Evolutionary conservation across 2,888 invertebrate species (phyloP).

Genomic region (Arctia plantaginis): DNA sequence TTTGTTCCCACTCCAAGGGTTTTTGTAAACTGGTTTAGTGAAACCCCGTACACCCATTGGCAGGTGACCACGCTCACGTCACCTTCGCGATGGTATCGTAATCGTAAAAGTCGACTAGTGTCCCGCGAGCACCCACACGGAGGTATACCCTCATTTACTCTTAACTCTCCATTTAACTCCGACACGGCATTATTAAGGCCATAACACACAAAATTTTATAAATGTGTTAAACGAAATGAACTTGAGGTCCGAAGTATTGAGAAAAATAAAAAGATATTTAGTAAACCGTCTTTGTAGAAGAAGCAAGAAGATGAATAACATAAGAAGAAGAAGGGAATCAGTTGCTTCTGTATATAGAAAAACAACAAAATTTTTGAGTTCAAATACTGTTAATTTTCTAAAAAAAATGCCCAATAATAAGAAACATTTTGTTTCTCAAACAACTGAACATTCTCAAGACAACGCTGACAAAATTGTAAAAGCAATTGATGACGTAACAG

Average conservation of each 20-base stretch:
- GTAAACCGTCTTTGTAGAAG: conserved; percentile 43
- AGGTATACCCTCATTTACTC: conserved; percentile 61
- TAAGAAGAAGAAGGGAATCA: conserved; percentile 75
- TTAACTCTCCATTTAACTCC: conserved; percentile 31
- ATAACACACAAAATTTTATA: conserved; percentile 45
- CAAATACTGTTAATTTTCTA: conserved; percentile 73
- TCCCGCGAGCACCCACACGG: conserved; percentile 59
- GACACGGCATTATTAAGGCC: conserved; percentile 33
- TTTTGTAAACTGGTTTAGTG: conserved; percentile 60
- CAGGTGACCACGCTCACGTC: conserved; percentile 76
- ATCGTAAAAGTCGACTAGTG: conserved; percentile 75
- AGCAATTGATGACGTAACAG: conserved; percentile 36
- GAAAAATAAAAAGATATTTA: conserved; percentile 55
- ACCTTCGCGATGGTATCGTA: conserved; percentile 73
- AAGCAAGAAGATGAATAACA: conserved; percentile 58
- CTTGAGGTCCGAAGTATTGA: conserved; percentile 48
- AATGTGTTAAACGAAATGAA: conserved; percentile 39
- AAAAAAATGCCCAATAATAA: conserved; percentile 73
- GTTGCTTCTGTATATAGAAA: conserved; percentile 78
- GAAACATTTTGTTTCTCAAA: conserved; percentile 63
- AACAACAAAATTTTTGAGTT: conserved; percentile 78
- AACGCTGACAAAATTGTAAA: conserved; percentile 49
- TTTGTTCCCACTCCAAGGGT: conserved; percentile 41
- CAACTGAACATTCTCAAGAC: conserved; percentile 55
- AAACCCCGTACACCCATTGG: conserved; percentile 68